Conservation (phyloP, 2,797 vertebrate species). For the Poliocrania exsul region DNA sequence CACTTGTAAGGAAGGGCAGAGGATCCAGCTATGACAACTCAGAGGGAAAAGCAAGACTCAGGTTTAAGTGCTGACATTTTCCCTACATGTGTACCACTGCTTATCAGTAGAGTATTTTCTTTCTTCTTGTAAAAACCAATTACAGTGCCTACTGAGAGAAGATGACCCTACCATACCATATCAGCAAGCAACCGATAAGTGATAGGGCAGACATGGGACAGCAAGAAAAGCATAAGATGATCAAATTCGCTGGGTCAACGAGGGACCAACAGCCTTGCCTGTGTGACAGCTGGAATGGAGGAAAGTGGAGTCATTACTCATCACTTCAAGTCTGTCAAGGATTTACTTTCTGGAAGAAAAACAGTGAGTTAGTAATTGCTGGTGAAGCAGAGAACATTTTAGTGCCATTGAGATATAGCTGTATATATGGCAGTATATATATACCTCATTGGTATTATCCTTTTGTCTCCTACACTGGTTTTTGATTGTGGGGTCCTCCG, state of each 20-base stretch:
- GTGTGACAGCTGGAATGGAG: constrained; percentile 13
- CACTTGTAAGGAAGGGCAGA: constrained; percentile 61
- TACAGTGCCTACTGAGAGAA: background rate
- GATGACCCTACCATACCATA: background rate
- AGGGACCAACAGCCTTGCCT: accelerated
- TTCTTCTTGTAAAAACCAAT: background rate
- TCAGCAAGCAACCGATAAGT: background rate
- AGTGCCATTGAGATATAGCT: background rate
- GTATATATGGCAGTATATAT: background rate
- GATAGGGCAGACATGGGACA: background rate
- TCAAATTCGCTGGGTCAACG: background rate
- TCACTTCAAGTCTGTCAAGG: constrained; percentile 30
- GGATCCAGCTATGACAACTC: constrained; percentile 35
- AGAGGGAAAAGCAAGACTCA: constrained; percentile 3
- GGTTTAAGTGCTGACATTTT: constrained; percentile 46
- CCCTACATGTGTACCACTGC: background rate
- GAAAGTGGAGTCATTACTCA: constrained; percentile 10
- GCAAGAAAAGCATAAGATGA: background rate
- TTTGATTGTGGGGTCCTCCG: background rate
- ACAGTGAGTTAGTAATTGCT: background rate
- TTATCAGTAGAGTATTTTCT: background rate
- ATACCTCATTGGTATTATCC: background rate
- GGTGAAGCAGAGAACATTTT: background rate
- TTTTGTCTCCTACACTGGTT: background rate
- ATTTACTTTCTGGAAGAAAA: constrained; percentile 45